Base-by-base conservation (phyloP, 2,888 invertebrate species). In the Stegophylla sp. region DNA sequence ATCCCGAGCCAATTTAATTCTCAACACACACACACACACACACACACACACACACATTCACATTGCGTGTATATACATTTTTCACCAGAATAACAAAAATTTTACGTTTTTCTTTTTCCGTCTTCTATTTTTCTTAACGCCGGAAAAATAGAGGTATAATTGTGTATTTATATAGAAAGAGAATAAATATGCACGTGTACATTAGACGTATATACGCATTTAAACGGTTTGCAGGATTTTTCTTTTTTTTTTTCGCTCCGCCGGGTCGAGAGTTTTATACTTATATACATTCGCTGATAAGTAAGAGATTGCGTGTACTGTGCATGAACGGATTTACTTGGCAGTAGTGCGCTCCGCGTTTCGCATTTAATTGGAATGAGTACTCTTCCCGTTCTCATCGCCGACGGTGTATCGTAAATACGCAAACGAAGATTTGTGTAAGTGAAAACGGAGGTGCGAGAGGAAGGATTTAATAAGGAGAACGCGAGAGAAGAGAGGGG, bases 1-100 rank as follows among this genome's bases (percentile, higher is more conserved):
- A 69, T 79, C 34, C 69, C 34, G 59, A 79, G 69, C 69, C 69
- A 69, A 79, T 79, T 79, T 79, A 79, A 69, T 79, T 79, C 28
- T 61, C 45, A 34, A 34, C 59, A 34, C 34, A 34, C 34, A 34
- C 34, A 34, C 34, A 34, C 34, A 34, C 34, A 34, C 34, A 34
- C 34, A 34, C 34, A 34, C 34, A 34, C 26, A 34, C 34, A 34
- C 34, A 34, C 34, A 34, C 34, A 34, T 7, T 5, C 34, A 34
- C 34, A 34, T 7, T 5, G 3, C 34, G 34, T 34, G 7, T 7
- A 5, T 34, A 7, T 34, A 34, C 34, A 34, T 5, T 72, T 13
- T 43, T 59, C n/a, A n/a, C n/a, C n/a, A n/a, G n/a, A n/a, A n/a
- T n/a, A n/a, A n/a, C n/a, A n/a, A n/a, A n/a, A n/a, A 51, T 43